Conservation (phyloP, 2,797 vertebrate species). For the Parauchenoglanis punctatus region DNA sequence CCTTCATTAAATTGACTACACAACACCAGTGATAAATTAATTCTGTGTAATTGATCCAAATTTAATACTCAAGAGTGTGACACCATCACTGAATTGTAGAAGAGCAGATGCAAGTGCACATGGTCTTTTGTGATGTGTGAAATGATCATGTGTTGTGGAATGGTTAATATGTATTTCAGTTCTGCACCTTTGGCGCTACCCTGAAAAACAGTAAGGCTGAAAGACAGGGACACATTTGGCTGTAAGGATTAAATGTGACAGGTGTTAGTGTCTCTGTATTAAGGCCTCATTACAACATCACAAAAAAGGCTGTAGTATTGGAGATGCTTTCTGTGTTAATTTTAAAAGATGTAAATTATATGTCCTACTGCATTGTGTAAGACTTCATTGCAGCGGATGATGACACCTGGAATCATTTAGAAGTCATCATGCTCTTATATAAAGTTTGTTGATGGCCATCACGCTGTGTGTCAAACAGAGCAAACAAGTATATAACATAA, state of each 20-base stretch:
- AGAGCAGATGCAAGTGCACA: no score
- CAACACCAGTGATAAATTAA: background rate
- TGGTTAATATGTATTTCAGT: no score
- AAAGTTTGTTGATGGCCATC: slow-evolving; percentile 27
- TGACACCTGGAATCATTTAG: slow-evolving; percentile 45
- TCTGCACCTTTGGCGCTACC: no score
- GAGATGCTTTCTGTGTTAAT: slow-evolving; percentile 11
- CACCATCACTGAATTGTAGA: no score
- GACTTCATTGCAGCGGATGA: background rate
- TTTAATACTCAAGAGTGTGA: background rate
- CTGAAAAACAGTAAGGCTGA: background rate
- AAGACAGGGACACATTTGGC: background rate
- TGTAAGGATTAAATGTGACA: background rate
- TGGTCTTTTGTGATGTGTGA: no score
- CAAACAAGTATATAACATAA: slow-evolving; percentile 27
- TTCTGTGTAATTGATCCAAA: background rate
- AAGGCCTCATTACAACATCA: background rate
- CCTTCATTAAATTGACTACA: background rate
- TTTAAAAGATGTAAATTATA: slow-evolving; percentile 32
- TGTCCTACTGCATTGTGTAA: background rate
- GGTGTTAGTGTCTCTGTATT: background rate
- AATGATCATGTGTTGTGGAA: no score
- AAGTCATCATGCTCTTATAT: slow-evolving; percentile 13
- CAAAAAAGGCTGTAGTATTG: background rate
- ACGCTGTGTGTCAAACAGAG: slow-evolving; percentile 15